These are phyloP conservation scores for Peromyscus aztecus DNA, from an alignment of 2,797 vertebrate species.

Conservation along the genomic window DNA sequence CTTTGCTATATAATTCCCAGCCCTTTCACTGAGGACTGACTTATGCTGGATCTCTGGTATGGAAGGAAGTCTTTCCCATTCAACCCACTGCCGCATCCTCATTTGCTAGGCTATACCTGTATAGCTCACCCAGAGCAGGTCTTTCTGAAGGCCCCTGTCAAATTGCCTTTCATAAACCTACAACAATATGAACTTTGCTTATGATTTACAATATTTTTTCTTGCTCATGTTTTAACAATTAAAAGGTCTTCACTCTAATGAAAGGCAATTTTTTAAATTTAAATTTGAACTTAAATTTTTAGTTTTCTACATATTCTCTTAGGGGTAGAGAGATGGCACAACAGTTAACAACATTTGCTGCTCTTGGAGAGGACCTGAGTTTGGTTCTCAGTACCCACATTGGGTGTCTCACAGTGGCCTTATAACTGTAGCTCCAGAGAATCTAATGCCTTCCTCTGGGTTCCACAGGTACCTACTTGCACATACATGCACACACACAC, in stretches of 20 bases:
- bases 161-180: not conserved
- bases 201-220: not conserved
- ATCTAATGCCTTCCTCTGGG: not conserved
- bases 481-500: not conserved
- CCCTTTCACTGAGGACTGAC: not conserved
- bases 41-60: not conserved
- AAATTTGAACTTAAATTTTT: no score
- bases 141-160: not conserved
- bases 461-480: not conserved
- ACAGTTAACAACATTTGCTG: not conserved
- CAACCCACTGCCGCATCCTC: not conserved
- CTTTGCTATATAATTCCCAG: not conserved
- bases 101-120: not conserved
- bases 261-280: not conserved
- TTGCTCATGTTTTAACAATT: not conserved
- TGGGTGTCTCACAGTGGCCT: not conserved
- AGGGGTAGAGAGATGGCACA: not conserved
- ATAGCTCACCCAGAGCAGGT: not conserved
- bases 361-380: not conserved
- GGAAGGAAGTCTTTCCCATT: no score
- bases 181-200: not conserved
- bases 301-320: not conserved
- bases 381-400: not conserved
- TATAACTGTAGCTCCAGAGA: not conserved
- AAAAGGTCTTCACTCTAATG: not conserved